A percentile compares a stretch with the other conserved stretches of the same genome.
Conservation (phyloP, 2,113 vertebrate species). For the Epinephelus fuscoguttatus region DNA sequence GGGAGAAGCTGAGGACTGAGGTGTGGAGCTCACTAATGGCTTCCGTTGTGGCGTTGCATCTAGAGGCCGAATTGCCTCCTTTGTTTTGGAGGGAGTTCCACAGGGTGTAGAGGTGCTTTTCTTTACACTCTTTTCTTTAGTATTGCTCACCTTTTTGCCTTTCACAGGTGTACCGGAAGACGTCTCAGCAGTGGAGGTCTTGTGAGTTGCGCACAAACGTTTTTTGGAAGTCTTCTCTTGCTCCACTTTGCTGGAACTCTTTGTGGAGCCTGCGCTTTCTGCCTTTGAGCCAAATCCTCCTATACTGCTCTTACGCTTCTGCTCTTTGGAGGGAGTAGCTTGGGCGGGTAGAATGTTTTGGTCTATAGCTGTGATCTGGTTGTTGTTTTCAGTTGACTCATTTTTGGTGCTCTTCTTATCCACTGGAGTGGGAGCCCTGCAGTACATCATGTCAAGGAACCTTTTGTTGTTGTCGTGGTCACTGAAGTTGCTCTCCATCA, state of each 20-base stretch:
- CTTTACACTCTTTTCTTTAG: conserved; percentile 86
- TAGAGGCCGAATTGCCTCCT: conserved; percentile 79
- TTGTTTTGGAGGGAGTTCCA: conserved; percentile 84
- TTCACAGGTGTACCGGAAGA: conserved; percentile 85
- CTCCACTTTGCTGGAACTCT: conserved; percentile 85
- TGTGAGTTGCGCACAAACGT: conserved; percentile 86
- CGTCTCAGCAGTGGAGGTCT: conserved; percentile 80
- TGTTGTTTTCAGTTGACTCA: conserved; percentile 94
- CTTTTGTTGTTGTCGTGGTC: conserved; percentile 85
- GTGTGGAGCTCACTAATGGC: conserved; percentile 82
- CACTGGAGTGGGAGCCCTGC: conserved; percentile 82
- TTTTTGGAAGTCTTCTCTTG: conserved; percentile 88
- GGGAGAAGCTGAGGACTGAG: conserved; percentile 82
- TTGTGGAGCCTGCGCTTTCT: conserved; percentile 80
- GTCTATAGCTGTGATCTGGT: conserved; percentile 92
- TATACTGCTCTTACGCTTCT: conserved; percentile 81
- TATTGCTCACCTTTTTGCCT: conserved; percentile 79
- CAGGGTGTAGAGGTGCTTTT: conserved; percentile 84
- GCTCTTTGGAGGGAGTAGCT: conserved; percentile 90
- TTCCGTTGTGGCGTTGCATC: conserved; percentile 84
- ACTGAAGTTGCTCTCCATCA: conserved; percentile 89
- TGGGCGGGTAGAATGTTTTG: conserved; percentile 87
- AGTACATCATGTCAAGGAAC: conserved; percentile 82
- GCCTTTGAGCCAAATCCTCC: conserved; percentile 81
- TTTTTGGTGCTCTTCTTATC: conserved; percentile 84